Conservation (phyloP, 2,797 vertebrate genomes). For the Valencia hispanica region DNA sequence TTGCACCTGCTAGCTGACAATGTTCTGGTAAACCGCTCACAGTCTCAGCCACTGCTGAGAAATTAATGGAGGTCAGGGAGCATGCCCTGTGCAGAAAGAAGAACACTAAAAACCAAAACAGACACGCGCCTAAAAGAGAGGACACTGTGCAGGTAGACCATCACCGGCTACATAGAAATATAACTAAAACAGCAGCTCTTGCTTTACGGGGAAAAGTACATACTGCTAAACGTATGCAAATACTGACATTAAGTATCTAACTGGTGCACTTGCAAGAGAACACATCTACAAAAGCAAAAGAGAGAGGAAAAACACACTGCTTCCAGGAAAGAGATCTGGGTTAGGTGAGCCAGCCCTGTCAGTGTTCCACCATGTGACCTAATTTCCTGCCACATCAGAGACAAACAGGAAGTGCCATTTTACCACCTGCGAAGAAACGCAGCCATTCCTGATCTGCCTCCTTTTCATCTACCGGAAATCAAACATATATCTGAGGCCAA, state of each 20-base stretch:
- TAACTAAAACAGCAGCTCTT: conserved; percentile 17
- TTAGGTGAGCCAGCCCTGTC: conserved; percentile 64
- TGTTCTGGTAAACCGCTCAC: conserved; percentile 77
- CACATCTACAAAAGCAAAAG: conserved; percentile 21
- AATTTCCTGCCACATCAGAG: conserved; percentile 76
- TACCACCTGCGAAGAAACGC: conserved; percentile 60
- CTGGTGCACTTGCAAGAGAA: conserved; percentile 60
- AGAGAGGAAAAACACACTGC: conserved; percentile 31
- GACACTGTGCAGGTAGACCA: conserved; percentile 25
- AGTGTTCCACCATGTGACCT: conserved; percentile 69
- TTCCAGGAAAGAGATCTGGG: conserved; percentile 75
- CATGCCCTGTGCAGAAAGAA: conserved; percentile 19
- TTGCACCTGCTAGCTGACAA: conserved; percentile 60
- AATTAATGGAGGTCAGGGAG: conserved; percentile 70
- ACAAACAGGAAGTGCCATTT: conserved; percentile 64
- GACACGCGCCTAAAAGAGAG: conserved; percentile 8
- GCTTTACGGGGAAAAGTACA: background rate
- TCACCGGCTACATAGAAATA: background rate
- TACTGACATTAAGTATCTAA: conserved; percentile 30
- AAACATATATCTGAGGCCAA: conserved; percentile 30
- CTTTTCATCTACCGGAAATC: conserved; percentile 48
- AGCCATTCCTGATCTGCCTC: conserved; percentile 7
- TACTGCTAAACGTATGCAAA: conserved; percentile 32
- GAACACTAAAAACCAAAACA: conserved; percentile 7
- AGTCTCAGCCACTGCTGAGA: conserved; percentile 68